phyloP scores from a whole-genome alignment of 2,888 invertebrate genomes.

The Molorchus minor region DNA sequence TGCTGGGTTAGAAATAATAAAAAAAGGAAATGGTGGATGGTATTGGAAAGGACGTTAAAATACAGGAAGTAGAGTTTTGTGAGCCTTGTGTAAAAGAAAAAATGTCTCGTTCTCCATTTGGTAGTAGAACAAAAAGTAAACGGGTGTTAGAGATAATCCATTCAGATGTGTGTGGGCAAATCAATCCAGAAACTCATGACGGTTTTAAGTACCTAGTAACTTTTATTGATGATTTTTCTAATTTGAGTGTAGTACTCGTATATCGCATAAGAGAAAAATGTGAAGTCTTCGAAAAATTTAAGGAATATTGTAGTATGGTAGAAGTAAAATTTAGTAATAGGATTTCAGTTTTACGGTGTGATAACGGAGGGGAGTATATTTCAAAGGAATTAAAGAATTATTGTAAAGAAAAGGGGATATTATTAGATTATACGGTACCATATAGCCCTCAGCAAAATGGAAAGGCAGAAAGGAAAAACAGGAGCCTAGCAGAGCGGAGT shows the following conservation, averaged over 20 bases:
- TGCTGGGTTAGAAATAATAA: conserved; percentile 19
- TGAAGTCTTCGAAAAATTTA: not conserved
- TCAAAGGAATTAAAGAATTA: not conserved
- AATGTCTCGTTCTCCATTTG: conserved; percentile 33
- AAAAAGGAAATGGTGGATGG: conserved; percentile 23
- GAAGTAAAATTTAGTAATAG: not conserved
- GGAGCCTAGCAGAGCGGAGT: too few species aligned
- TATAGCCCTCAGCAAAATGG: not conserved
- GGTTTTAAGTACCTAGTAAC: too few species aligned
- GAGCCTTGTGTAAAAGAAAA: conserved; percentile 38
- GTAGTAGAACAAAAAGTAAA: conserved; percentile 31
- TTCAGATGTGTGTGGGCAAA: conserved; percentile 37
- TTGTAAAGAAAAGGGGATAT: not conserved
- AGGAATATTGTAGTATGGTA: not conserved
- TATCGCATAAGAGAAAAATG: not conserved
- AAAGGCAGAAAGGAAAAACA: too few species aligned
- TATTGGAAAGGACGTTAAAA: conserved; percentile 28
- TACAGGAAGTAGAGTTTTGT: conserved; percentile 33
- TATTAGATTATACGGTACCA: not conserved
- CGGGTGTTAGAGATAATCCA: conserved; percentile 34
- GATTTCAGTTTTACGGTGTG: conserved; percentile 1
- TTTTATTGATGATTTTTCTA: not conserved
- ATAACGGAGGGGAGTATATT: conserved; percentile 6
- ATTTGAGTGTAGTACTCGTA: not conserved
- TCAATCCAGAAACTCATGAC: too few species aligned